Evolutionary conservation across 2,113 vertebrate genomes (phyloP), one percentile per base, ranked within the genome.

Genomic region (Oplegnathus fasciatus): DNA sequence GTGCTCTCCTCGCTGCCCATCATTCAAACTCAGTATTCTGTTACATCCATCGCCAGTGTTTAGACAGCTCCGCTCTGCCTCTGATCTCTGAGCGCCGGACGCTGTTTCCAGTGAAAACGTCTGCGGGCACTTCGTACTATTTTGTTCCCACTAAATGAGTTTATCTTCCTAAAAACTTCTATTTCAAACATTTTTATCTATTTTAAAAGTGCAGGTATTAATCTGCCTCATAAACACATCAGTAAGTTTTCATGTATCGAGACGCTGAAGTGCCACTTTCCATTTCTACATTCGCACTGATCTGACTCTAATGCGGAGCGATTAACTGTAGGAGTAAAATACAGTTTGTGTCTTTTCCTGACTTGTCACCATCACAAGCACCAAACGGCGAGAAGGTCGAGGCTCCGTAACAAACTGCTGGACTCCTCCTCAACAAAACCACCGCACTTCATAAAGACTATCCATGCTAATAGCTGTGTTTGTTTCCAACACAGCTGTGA

Each of bases 21-120:
- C 89, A 85, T 67, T 91, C 89, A 89, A 83, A 79, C 78, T 18
- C 85, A 86, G 61, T 88, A 86, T 89, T 89, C 83, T 72, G 61
- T 86, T 78, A 80, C 86, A 89, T 86, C 72, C 74, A 68, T 82
- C 83, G 64, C 80, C 84, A 82, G 78, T 86, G 88, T 91, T 91
- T 91, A 82, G 86, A 91, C 90, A 88, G 77, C 18, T 22, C 75
- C 44, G 22, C 80, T 84, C 90, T 44, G 74, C 75, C 55, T 87
- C 79, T 83, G 75, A 80, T 69, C 83, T 84, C 78, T 1, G 14
- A 78, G 71, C 70, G 26, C 73, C 40, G 50, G 64, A 30, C 20
- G 11, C 26, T 68, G 18, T 64, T 67, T 78, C 60, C 83, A 72
- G 15, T 9, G 17, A 57, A 80, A 89, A 67, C 26, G 24, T 40